Percentiles rank a stretch among this genome's conserved stretches.
Conservation (phyloP, 2,888 invertebrate species). For the Galeruca laticollis region DNA sequence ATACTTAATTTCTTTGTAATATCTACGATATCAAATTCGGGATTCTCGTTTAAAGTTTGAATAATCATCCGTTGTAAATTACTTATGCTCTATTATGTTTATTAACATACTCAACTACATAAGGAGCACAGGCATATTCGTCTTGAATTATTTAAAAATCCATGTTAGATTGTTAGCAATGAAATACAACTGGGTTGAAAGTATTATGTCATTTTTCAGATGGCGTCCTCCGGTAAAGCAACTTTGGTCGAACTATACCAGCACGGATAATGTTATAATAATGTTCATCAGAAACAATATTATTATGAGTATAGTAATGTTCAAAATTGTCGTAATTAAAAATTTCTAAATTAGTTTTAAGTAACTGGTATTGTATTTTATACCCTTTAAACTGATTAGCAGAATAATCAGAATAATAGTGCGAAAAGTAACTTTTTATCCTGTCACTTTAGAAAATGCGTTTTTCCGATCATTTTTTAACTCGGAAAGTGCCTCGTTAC, state of each 20-base stretch:
- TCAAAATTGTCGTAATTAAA: constrained; percentile 43
- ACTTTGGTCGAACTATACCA: constrained; percentile 22
- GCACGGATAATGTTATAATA: constrained; percentile 52
- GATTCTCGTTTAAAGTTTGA: constrained; percentile 8
- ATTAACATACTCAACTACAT: constrained; percentile 64
- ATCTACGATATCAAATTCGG: constrained; percentile 14
- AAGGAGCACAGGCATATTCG: constrained; percentile 63
- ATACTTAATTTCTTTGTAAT: constrained; percentile 15
- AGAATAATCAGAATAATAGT: constrained; percentile 16
- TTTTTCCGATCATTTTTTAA: too few relatives aligned
- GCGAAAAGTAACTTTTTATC: too few relatives aligned
- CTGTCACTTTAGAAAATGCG: too few relatives aligned
- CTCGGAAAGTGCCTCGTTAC: too few relatives aligned
- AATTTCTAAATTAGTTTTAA: constrained; percentile 45
- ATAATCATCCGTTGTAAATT: constrained; percentile 52
- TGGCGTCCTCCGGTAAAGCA: constrained; percentile 1
- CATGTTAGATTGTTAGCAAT: background rate
- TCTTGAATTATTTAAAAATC: constrained; percentile 63
- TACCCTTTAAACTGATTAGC: constrained; percentile 13
- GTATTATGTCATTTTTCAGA: background rate
- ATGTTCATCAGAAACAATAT: constrained; percentile 49
- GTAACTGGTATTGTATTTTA: background rate
- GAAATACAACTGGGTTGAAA: background rate
- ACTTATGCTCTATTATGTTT: constrained; percentile 61
- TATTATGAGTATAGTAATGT: constrained; percentile 42